Conservation (phyloP, 2,113 vertebrate genomes). For the Platysteira castanea region DNA sequence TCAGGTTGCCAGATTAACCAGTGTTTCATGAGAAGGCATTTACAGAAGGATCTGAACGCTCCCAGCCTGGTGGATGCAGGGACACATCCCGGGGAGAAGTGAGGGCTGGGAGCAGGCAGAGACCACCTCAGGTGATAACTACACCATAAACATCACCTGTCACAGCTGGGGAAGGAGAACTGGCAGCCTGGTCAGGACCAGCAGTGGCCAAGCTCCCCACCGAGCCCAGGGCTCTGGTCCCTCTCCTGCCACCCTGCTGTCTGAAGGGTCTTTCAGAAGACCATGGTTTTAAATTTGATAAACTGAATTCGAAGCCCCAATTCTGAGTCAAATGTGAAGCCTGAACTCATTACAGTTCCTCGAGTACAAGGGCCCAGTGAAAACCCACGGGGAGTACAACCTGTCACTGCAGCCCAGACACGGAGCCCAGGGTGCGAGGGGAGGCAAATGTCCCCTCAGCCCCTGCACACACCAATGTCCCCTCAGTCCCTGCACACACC, state of each 20-base stretch:
- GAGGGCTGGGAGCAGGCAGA: background rate
- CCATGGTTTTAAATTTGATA: accelerated
- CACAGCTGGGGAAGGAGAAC: background rate
- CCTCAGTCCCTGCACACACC: accelerated
- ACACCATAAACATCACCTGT: too few relatives aligned
- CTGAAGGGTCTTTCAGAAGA: accelerated
- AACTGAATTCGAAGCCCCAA: accelerated
- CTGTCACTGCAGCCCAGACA: accelerated
- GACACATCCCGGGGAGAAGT: accelerated
- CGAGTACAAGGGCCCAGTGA: accelerated
- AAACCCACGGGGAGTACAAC: background rate
- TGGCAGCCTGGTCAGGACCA: accelerated
- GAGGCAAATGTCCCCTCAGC: accelerated
- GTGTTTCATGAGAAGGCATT: accelerated
- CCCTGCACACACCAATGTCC: accelerated
- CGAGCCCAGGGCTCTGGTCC: accelerated
- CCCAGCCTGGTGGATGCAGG: background rate
- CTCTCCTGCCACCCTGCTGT: background rate
- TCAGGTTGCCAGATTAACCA: background rate
- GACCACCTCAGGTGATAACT: too few relatives aligned
- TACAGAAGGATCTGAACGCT: background rate
- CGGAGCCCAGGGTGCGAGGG: too few relatives aligned
- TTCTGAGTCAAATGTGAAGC: accelerated
- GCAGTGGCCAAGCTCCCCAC: accelerated
- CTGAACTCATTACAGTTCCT: accelerated